Base-by-base conservation (phyloP, 2,888 invertebrate genomes). In the Philaethria dido region DNA sequence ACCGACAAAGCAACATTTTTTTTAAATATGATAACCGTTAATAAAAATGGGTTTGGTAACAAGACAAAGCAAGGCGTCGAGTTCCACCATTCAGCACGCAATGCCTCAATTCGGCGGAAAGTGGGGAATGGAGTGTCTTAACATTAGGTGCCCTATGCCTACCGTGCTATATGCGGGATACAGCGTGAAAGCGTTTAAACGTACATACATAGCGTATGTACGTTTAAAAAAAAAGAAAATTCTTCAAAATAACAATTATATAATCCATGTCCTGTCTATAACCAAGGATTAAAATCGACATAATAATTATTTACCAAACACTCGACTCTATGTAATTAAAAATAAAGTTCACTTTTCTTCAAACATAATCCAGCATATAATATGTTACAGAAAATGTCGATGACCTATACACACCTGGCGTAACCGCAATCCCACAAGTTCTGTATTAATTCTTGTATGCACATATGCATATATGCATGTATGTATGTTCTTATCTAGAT, bases 331-430 rank as follows among this genome's bases (percentile, higher is more conserved):
- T 1, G 0, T 0, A 2, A 0, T 3, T 0, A 8, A 0, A 0
- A 1, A 20, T 70, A 72, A 61, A 64, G 68, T 65, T 57, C 20
- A 69, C 42, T 67, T 68, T 72, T 22, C 18, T 36, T 52, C 63
- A 61, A 6, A 25, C n/a, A n/a, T 8, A 45, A 0, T 39, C 25
- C 36, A 59, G 70, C 48, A 69, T 72, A 72, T 73, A 39, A 39
- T 39, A 72, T 70, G 77, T 72, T 74, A 76, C 72, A 74, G 74
- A 72, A 62, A 74, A 78, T 75, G 78, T 78, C 78, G 77, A 77
- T 77, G 78, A 78, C 78, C 77, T 70, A 75, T 63, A 75, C 75
- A 73, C 77, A 77, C 77, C 77, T 77, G 78, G 75, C 74, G 71
- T 68, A 77, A 78, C 77, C 77, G 75, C 78, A 76, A 76, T 74